phyloP scores from a whole-genome alignment of 2,113 vertebrate genomes.

The Passer domesticus region DNA sequence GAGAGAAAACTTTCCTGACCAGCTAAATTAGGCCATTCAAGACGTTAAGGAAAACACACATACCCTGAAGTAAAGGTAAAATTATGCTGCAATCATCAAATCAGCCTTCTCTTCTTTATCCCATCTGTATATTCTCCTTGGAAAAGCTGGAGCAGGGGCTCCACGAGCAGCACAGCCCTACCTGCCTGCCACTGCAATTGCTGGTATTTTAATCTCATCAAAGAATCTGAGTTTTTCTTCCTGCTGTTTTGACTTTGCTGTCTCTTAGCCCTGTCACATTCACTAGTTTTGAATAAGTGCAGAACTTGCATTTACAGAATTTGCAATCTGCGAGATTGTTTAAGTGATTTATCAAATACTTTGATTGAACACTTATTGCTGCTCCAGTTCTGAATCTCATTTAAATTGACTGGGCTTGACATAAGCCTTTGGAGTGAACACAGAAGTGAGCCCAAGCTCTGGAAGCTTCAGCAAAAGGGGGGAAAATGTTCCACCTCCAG shows the following conservation, averaged over 20 bases:
- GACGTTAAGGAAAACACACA: conserved; percentile 52
- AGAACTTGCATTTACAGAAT: conserved; percentile 66
- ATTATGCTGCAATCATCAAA: conserved; percentile 69
- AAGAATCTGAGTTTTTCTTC: conserved; percentile 42
- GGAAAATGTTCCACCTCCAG: not conserved
- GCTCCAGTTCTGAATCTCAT: conserved; percentile 57
- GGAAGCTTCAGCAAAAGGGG: not conserved
- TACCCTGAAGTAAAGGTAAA: conserved; percentile 49
- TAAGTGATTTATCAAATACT: conserved; percentile 71
- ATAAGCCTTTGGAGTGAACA: conserved; percentile 38
- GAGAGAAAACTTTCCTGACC: conserved; percentile 56
- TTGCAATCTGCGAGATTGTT: conserved; percentile 65
- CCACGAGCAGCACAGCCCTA: conserved; percentile 25
- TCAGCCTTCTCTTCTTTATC: conserved; percentile 69
- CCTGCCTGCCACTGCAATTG: conserved; percentile 58
- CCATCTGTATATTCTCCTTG: conserved; percentile 51
- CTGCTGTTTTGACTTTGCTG: conserved; percentile 72
- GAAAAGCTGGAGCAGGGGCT: not conserved
- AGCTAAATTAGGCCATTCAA: conserved; percentile 47
- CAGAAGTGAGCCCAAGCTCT: not conserved
- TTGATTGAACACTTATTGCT: conserved; percentile 60
- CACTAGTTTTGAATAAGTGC: conserved; percentile 59
- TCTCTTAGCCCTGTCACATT: conserved; percentile 67
- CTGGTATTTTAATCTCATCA: conserved; percentile 73
- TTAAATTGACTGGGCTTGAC: conserved; percentile 49